Base-by-base conservation (phyloP, 2,888 invertebrate species). In the Phengaris alcon region DNA sequence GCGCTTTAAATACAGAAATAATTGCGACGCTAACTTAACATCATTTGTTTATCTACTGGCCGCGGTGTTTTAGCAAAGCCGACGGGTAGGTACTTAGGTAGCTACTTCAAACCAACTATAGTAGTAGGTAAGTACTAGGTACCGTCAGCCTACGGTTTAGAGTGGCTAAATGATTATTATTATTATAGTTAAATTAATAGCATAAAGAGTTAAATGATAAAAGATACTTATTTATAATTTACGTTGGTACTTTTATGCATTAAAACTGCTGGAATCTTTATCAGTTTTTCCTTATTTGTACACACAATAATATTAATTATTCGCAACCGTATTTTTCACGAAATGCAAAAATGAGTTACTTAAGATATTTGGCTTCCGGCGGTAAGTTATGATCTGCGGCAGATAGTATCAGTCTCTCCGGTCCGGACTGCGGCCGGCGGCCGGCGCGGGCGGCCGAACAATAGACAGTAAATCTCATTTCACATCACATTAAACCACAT, bases 11-110 rank as follows among this genome's bases (percentile, higher is more conserved):
- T 87, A 89, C 89, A 84, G 84, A 90, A 91, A 91, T 91, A 90
- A 90, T 90, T 90, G 90, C 90, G 84, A 84, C 85, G 84, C 80
- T 79, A 90, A 90, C 90, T 88, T 84, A 84, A 85, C 89, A 88
- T 90, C 91, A 91, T 90, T 91, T 90, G 90, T 90, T 90, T 90
- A 90, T 90, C 90, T 90, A 87, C 85, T 85, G 84, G 84, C 86
- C 84, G 86, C 85, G 80, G 83, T 84, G 86, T 87, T 89, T 90
- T 90, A 90, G 87, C 90, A 89, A 90, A 90, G 90, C 35, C 35
- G 35, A 35, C 35, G 35, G 35, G 35, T 3, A 35, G 35, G 35
- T 35, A 35, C 3, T 4, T 3, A 35, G 35, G 35, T 35, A 35
- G 35, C 35, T 35, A 35, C 35, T 4, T 35, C 4, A 35, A 35